Evolutionary conservation across 2,797 vertebrate species (phyloP).

Genomic region (Pygocentrus nattereri): DNA sequence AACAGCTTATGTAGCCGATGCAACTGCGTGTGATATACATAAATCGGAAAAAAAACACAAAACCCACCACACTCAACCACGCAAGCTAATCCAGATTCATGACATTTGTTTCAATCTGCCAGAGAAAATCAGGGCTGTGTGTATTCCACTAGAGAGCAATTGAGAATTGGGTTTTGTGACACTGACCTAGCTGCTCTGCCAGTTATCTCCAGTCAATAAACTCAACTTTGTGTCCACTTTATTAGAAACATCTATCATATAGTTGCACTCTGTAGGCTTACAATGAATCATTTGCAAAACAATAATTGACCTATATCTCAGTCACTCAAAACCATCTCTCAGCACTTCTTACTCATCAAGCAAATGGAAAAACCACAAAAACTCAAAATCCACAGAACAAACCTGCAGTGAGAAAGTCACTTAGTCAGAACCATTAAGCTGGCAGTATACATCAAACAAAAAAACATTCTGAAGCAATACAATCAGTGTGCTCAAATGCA

Average conservation of each 20-base stretch:
- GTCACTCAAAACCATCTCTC: too few species aligned
- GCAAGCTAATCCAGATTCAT: not conserved
- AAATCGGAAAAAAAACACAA: not conserved
- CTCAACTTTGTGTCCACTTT: not conserved
- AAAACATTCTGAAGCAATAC: too few species aligned
- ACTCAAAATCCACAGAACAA: too few species aligned
- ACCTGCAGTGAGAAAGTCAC: too few species aligned
- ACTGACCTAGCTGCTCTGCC: not conserved
- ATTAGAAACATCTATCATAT: not conserved
- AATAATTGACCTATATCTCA: too few species aligned
- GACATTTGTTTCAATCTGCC: not conserved
- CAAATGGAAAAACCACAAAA: too few species aligned
- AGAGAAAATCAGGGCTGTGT: not conserved
- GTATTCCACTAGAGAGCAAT: not conserved
- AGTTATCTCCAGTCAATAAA: not conserved
- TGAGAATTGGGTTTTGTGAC: not conserved
- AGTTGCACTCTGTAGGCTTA: too few species aligned
- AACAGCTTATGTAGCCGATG: not conserved
- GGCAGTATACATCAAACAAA: too few species aligned
- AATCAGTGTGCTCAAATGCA: too few species aligned
- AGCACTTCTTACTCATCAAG: too few species aligned
- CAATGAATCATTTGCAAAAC: too few species aligned
- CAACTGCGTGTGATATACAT: not conserved
- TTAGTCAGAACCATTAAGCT: too few species aligned
- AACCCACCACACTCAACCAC: not conserved